phyloP scores from a whole-genome alignment of 1,140 invertebrate species.

The Trichogramma pretiosum region DNA sequence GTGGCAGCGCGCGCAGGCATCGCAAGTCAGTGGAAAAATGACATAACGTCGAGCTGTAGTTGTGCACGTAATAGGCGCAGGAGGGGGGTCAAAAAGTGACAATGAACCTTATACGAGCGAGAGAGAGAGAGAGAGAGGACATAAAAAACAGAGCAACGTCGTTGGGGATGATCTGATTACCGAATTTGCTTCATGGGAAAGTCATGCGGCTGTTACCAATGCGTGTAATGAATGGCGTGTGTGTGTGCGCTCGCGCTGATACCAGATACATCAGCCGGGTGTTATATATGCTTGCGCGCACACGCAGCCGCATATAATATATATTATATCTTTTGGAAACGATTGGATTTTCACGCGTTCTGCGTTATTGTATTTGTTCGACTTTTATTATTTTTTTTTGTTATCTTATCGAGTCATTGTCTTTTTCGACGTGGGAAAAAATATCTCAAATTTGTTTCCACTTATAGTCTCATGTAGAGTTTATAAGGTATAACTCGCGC shows the following conservation, averaged over 20 bases:
- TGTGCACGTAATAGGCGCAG: no score
- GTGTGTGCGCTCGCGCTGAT: no score
- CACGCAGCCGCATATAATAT: no score
- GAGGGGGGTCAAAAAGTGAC: no score
- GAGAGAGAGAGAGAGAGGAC: neutral
- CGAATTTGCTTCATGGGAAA: constrained; percentile 19
- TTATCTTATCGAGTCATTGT: no score
- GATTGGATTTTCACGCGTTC: constrained; percentile 17
- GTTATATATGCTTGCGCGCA: no score
- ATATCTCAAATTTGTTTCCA: no score
- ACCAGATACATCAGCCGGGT: no score
- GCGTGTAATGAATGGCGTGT: neutral
- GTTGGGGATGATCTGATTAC: constrained; percentile 20
- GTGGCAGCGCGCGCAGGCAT: no score
- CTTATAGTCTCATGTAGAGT: neutral
- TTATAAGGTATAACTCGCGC: no score
- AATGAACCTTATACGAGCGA: no score
- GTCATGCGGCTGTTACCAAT: neutral
- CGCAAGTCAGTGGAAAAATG: neutral
- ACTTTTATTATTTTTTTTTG: neutral
- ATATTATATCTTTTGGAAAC: constrained; percentile 5
- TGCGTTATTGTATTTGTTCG: neutral
- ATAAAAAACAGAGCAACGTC: neutral
- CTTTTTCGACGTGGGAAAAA: no score
- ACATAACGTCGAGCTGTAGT: neutral